phyloP scores from a whole-genome alignment of 2,113 vertebrate genomes.

The Forbesichthys agassizii region DNA sequence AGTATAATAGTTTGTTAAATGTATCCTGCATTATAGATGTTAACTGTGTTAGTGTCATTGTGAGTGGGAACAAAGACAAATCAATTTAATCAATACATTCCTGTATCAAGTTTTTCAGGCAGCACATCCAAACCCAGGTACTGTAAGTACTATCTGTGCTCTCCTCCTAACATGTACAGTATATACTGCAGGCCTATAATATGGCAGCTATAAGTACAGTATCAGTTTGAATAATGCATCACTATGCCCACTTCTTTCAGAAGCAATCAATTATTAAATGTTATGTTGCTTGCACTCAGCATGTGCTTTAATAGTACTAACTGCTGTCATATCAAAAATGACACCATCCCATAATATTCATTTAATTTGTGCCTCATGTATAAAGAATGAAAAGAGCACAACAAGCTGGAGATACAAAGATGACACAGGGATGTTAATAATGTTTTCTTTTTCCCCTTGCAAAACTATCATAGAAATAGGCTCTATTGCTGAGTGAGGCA shows the following conservation, averaged over 20 bases:
- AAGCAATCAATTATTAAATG: constrained; percentile 65
- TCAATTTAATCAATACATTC: not conserved
- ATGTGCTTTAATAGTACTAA: constrained; percentile 56
- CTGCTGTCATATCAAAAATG: constrained; percentile 48
- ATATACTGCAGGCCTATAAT: not conserved
- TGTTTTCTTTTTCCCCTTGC: constrained; percentile 23
- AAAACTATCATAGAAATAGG: constrained; percentile 1
- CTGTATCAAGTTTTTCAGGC: constrained; percentile 11
- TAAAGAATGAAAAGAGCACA: constrained; percentile 11
- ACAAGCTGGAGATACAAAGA: constrained; percentile 23
- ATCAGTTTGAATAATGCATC: constrained; percentile 65
- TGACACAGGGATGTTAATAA: constrained; percentile 20
- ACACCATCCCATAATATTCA: constrained; percentile 42
- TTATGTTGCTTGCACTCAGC: constrained; percentile 51
- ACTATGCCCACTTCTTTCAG: constrained; percentile 48
- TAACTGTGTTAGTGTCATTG: constrained; percentile 1
- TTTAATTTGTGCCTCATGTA: constrained; percentile 27
- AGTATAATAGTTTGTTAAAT: not conserved
- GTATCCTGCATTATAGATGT: not conserved
- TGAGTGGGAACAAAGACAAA: not conserved
- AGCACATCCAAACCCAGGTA: constrained; percentile 14
- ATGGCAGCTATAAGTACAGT: constrained; percentile 43
- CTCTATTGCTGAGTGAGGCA: not conserved
- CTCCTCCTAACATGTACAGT: constrained; percentile 26
- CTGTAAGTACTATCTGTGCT: not conserved